Base-by-base conservation (phyloP, 2,888 invertebrate genomes). In the Chalcis sispes region DNA sequence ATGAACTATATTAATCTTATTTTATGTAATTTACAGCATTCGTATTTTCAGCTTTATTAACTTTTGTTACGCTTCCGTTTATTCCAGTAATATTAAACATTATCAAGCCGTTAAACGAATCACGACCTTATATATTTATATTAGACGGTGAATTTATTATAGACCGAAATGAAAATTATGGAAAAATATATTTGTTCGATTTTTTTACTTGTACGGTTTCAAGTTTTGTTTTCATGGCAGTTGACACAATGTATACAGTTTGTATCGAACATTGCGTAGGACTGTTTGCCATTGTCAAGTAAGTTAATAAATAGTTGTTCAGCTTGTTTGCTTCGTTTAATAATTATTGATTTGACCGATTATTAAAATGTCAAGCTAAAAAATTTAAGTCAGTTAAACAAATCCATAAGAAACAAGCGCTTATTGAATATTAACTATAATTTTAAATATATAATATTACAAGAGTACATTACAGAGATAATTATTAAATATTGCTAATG, bases 221-320 rank as follows among this genome's bases (percentile, higher is more conserved):
- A n/a, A n/a, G n/a, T n/a, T n/a, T n/a, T n/a, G 25, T 69, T 10
- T 0, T 70, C 36, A 18, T 36, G 23, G 36, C 69, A 0, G 36
- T 70, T 15, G 69, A 70, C 4, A 59, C 69, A 1, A 70, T 36
- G 15, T 70, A 59, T n/a, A 59, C 7, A 7, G 25, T 20, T 8
- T 70, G 69, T 23, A 59, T 46, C 25, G 48, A 70, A 5, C 69
- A 59, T 10, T 70, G 69, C 13, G 1, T 58, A 0, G 69, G 69
- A 8, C 27, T 70, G 1, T 70, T 70, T 18, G 46, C 69, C 0
- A 59, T 70, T n/a, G 23, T 70, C n/a, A 58, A 70, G 69, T 70
- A 46, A 42, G 67, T 56, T 20, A n/a, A n/a, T n/a, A n/a, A n/a
- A n/a, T n/a, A n/a, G n/a, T n/a, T n/a, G n/a, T n/a, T n/a, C n/a